These are phyloP conservation scores for Strigamia crassipes DNA, from an alignment of 2,888 invertebrate genomes.

Conservation along the genomic window DNA sequence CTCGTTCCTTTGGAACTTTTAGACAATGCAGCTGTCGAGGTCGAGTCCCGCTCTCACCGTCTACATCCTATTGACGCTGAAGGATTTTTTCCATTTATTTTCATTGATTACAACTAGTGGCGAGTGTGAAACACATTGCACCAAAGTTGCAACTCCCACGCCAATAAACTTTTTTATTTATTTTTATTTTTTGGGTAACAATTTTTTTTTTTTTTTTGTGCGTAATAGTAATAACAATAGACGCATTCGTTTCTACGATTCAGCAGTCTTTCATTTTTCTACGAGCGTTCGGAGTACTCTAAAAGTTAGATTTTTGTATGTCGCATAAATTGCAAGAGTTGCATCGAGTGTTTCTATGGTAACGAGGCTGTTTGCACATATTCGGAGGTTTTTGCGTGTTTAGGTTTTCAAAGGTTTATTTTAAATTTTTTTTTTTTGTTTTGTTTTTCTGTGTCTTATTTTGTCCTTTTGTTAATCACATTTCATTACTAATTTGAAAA, in stretches of 20 bases:
- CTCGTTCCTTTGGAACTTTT: background rate
- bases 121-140: background rate
- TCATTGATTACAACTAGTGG: background rate
- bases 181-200: too few species aligned
- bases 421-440: background rate
- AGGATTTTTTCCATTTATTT: conserved; percentile 13
- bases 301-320: conserved; percentile 3
- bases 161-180: background rate
- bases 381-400: background rate
- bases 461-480: background rate
- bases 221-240: background rate
- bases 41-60: background rate
- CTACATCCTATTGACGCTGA: background rate
- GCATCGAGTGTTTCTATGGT: background rate
- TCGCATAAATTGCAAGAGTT: background rate
- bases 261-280: background rate
- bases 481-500: background rate
- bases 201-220: background rate
- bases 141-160: background rate
- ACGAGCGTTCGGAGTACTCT: background rate
- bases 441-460: background rate
- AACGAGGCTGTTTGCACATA: background rate
- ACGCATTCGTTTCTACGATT: background rate
- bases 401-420: background rate
- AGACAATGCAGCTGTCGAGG: conserved; percentile 21